These are phyloP conservation scores for Platanista minor DNA, from an alignment of 2,113 vertebrate genomes.

Conservation along the genomic window DNA sequence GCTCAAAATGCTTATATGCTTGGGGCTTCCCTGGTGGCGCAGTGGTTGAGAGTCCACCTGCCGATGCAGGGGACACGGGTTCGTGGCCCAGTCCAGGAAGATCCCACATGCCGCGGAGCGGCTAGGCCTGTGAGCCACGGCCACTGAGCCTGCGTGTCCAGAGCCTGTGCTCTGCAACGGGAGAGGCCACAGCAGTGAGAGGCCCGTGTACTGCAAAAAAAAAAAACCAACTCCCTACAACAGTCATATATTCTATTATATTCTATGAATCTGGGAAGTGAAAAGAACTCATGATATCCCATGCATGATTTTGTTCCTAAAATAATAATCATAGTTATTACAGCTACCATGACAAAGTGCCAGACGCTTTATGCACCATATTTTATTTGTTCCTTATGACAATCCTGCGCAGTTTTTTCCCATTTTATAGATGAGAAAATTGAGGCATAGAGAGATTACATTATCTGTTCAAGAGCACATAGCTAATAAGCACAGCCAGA, in stretches of 20 bases:
- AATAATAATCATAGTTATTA: not conserved
- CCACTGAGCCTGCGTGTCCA: no score
- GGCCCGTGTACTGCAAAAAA: no score
- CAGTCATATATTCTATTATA: not conserved
- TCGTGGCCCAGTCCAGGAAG: fast-evolving
- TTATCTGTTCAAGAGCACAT: not conserved
- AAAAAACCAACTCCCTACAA: not conserved
- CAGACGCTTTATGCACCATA: not conserved
- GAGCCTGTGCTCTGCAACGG: no score
- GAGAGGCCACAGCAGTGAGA: no score
- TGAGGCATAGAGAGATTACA: not conserved
- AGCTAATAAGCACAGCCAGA: not conserved
- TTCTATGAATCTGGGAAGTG: not conserved
- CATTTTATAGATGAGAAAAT: not conserved
- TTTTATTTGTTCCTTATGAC: not conserved
- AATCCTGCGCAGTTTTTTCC: not conserved
- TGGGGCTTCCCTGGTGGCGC: no score
- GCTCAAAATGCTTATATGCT: not conserved
- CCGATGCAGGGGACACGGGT: no score
- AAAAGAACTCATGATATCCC: not conserved
- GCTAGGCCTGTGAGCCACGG: no score
- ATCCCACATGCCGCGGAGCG: no score
- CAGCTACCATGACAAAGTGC: not conserved
- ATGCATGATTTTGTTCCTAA: not conserved
- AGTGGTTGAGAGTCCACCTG: no score